phyloP scores from a whole-genome alignment of 2,888 invertebrate species.

The Meghimatium bilineatum region DNA sequence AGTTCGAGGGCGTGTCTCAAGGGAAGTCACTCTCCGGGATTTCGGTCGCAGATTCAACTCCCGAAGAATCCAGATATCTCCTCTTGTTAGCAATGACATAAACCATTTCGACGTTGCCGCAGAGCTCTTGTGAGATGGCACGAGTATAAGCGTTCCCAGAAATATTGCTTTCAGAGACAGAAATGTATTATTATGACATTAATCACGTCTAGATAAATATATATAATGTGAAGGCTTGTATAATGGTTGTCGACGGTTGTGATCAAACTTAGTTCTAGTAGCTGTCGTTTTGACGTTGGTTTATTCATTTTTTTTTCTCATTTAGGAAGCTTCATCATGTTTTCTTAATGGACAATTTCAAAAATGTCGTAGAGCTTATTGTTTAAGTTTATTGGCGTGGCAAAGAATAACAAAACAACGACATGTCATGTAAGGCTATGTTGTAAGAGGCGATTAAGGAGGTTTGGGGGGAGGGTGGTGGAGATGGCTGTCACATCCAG shows the following conservation, averaged over 20 bases:
- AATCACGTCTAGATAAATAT: constrained; percentile 9
- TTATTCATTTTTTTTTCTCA: too few species aligned
- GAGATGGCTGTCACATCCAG: too few species aligned
- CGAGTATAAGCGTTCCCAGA: not conserved
- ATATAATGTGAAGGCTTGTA: not conserved
- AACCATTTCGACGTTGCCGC: constrained; percentile 31
- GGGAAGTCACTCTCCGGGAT: constrained; percentile 40
- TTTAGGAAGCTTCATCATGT: too few species aligned
- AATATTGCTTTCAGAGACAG: not conserved
- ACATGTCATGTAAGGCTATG: too few species aligned
- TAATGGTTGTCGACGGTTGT: not conserved
- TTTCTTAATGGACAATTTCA: too few species aligned
- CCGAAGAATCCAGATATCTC: constrained; percentile 22
- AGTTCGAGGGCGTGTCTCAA: constrained; percentile 23
- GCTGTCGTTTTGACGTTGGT: not conserved
- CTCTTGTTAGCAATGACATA: constrained; percentile 37
- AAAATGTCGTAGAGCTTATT: too few species aligned
- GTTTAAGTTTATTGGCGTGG: too few species aligned
- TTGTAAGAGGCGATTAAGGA: too few species aligned
- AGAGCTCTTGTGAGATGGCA: not conserved
- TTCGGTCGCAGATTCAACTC: constrained; percentile 38
- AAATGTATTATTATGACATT: constrained; percentile 15
- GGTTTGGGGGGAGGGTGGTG: too few species aligned
- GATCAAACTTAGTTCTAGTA: not conserved
- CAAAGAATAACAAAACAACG: too few species aligned